Conservation (phyloP, 2,113 vertebrate species). For the Osmerus mordax region DNA sequence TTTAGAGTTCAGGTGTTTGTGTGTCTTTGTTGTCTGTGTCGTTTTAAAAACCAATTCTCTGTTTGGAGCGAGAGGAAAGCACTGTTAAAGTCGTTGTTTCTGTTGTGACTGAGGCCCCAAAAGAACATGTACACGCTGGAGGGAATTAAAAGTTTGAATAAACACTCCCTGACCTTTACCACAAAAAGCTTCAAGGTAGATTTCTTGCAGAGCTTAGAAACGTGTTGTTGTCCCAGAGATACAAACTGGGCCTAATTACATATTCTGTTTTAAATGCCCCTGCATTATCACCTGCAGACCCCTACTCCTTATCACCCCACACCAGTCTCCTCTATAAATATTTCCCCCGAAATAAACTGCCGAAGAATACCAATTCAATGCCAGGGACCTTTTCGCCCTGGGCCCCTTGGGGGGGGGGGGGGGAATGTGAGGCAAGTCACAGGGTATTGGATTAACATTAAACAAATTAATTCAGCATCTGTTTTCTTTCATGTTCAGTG, state of each 20-base stretch:
- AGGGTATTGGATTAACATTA: slow-evolving; percentile 56
- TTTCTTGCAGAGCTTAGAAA: slow-evolving; percentile 48
- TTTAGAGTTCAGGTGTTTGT: too few species aligned
- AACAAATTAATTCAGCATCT: slow-evolving; percentile 67
- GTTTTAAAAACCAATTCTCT: too few species aligned
- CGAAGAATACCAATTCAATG: slow-evolving; percentile 68
- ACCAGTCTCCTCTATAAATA: slow-evolving; percentile 73
- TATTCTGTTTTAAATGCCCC: slow-evolving; percentile 64
- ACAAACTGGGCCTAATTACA: slow-evolving; percentile 64
- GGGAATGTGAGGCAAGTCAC: slow-evolving; percentile 17
- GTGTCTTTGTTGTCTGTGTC: too few species aligned
- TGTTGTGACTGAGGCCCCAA: too few species aligned
- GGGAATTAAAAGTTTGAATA: slow-evolving; percentile 44
- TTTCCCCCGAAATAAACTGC: slow-evolving; percentile 60
- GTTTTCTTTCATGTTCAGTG: slow-evolving; percentile 54
- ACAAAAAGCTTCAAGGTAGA: slow-evolving; percentile 45
- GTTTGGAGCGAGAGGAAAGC: too few species aligned
- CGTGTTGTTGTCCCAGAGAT: slow-evolving; percentile 54
- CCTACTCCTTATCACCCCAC: slow-evolving; percentile 65
- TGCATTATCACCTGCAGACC: slow-evolving; percentile 66
- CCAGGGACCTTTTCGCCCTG: slow-evolving; percentile 47
- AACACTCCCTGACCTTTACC: slow-evolving; percentile 58
- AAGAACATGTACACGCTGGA: neutral
- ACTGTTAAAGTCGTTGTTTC: too few species aligned
- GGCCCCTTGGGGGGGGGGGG: neutral